Evolutionary conservation across 2,888 invertebrate species (phyloP), one percentile per base, ranked within the genome.

Genomic region (Chorisops tibialis): DNA sequence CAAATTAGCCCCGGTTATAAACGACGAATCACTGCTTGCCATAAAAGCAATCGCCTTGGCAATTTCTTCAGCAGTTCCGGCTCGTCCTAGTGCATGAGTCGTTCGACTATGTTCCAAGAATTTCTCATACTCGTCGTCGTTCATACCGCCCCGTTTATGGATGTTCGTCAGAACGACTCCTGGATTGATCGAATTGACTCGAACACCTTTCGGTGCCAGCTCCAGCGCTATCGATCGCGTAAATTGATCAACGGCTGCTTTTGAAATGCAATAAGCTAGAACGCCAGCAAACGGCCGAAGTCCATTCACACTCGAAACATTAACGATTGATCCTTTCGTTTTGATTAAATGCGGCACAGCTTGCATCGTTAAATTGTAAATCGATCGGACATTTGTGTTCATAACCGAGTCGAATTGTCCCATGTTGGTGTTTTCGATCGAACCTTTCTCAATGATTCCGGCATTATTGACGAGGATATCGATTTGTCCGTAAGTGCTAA

Each of bases 291-390:
- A 94, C 68, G 94, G 84, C 76, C 93, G 81, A 30, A 91, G 72
- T 11, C 95, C 95, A 69, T 87, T 88, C 0, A 95, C 90, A 74
- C 93, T 93, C 3, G 94, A 94, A 0, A 95, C 89, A 75, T 95
- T 96, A 0, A 96, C 91, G 68, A 93, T 86, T 67, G 83, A 88
- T 41, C 92, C 92, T 76, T 89, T 87, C 0, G 85, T 82, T 77
- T 84, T 79, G 4, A 88, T 80, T 6, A 95, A 80, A 76, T 92
- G 83, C 3, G 93, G 93, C 0, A 87, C 85, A 38, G 91, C 89
- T 63, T 92, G 74, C 83, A 86, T 87, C 0, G 91, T 91, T 67
- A 94, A 75, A 65, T 87, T 81, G 72, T 87, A 88, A 3, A 87
- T 79, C 0, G 85, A 82, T 68, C 91, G 83, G 1, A 92, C 87